Percentiles rank a stretch among this genome's conserved stretches.
Evolutionary conservation across 1,140 invertebrate genomes (phyloP).

Genomic region (Mizuhopecten yessoensis): DNA sequence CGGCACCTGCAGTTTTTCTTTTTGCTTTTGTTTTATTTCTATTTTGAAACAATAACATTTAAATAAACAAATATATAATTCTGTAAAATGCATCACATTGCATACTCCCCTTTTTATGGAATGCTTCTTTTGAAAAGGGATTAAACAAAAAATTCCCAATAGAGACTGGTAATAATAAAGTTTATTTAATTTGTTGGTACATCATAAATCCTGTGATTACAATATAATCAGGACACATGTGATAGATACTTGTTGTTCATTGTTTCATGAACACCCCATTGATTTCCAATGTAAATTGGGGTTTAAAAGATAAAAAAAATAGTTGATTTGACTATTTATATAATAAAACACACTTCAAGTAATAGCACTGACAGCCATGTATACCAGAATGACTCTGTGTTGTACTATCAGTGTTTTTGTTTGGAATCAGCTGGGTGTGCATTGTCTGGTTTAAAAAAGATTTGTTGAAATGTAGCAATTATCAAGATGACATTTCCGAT

Average conservation of each 20-base stretch:
- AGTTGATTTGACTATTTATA: constrained; percentile 12
- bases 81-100: too few species aligned
- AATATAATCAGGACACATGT: too few species aligned
- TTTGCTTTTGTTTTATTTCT: too few species aligned
- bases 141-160: too few species aligned
- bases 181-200: too few species aligned
- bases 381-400: not conserved
- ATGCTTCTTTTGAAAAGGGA: too few species aligned
- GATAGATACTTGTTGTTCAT: not conserved
- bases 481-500: constrained; percentile 1
- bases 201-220: too few species aligned
- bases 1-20: too few species aligned
- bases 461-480: constrained; percentile 29
- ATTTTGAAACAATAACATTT: too few species aligned
- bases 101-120: too few species aligned
- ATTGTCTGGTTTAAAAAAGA: not conserved
- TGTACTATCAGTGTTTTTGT: constrained; percentile 34
- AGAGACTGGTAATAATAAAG: too few species aligned
- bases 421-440: not conserved
- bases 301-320: not conserved
- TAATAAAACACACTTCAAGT: not conserved
- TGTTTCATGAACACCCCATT: not conserved
- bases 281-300: not conserved
- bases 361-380: not conserved
- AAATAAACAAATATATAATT: too few species aligned